Conservation (phyloP, 2,888 invertebrate genomes). For the Ophion ventricosus region DNA sequence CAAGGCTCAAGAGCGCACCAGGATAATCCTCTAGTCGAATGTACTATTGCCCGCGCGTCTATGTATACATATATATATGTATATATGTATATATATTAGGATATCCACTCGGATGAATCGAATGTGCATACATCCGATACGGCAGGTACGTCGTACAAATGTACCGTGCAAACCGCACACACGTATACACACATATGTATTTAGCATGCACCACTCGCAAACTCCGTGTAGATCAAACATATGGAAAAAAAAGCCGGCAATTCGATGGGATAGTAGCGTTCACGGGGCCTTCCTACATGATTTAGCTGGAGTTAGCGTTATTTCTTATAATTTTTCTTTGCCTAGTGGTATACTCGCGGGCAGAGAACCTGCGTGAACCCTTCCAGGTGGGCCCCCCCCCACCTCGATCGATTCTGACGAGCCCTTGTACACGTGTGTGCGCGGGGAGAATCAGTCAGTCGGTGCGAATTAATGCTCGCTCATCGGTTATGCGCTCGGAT, state of each 20-base stretch:
- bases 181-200: conserved; percentile 27
- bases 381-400: conserved; percentile 68
- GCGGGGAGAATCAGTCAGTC: conserved; percentile 75
- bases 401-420: conserved; percentile 69
- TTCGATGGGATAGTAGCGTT: conserved; percentile 60
- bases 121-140: conserved; percentile 54
- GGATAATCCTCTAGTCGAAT: conserved; percentile 62
- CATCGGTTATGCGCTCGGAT: conserved; percentile 79
- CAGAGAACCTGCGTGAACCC: conserved; percentile 73
- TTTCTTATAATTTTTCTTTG: conserved; percentile 35
- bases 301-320: conserved; percentile 75
- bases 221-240: conserved; percentile 60
- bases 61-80: conserved; percentile 30
- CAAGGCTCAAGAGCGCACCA: conserved; percentile 51
- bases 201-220: conserved; percentile 36
- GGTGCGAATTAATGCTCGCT: conserved; percentile 81
- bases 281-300: conserved; percentile 73
- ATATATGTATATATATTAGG: conserved; percentile 44
- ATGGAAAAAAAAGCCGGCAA: conserved; percentile 59
- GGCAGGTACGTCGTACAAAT: conserved; percentile 44
- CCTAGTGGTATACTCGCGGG: conserved; percentile 50
- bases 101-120: conserved; percentile 58
- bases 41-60: conserved; percentile 25
- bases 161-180: conserved; percentile 33
- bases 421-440: conserved; percentile 62